Evolutionary conservation across 1,140 invertebrate species (phyloP).

Genomic region (Paramacrobiotus metropolitanus): DNA sequence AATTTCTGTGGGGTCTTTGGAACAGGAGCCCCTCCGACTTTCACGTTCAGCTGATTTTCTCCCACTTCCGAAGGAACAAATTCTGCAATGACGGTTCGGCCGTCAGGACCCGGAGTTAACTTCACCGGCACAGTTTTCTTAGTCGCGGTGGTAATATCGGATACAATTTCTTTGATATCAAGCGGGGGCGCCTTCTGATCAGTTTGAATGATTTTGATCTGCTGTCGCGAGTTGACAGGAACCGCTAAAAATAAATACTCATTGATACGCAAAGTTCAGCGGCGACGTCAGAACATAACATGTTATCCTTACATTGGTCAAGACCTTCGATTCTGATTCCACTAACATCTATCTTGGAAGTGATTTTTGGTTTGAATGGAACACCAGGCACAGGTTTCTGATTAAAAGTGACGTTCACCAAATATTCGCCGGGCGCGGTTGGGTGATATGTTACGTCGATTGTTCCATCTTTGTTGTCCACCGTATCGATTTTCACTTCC

Average conservation of each 20-base stretch:
- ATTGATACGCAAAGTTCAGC: too few relatives aligned
- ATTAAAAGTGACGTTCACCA: constrained; percentile 64
- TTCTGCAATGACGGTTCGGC: constrained; percentile 48
- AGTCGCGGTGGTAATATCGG: constrained; percentile 18
- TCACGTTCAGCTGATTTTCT: constrained; percentile 43
- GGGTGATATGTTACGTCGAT: constrained; percentile 60
- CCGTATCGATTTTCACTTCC: constrained; percentile 63
- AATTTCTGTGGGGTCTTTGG: constrained; percentile 35
- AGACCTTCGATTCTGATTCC: too few relatives aligned
- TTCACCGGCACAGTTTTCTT: constrained; percentile 15
- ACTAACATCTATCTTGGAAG: too few relatives aligned
- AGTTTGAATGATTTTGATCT: constrained; percentile 28
- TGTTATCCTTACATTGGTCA: too few relatives aligned
- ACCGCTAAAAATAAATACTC: too few relatives aligned
- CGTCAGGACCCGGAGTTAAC: constrained; percentile 35
- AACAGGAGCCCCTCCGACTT: constrained; percentile 41
- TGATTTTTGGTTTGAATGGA: constrained; percentile 49
- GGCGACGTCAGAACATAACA: too few relatives aligned
- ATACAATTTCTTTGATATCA: constrained; percentile 12
- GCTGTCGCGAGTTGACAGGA: too few relatives aligned
- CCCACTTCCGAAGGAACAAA: constrained; percentile 59
- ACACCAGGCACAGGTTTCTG: constrained; percentile 57
- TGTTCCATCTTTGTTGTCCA: constrained; percentile 65
- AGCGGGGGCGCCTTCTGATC: too few relatives aligned
- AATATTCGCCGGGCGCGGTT: constrained; percentile 60